A percentile compares a stretch with the other conserved stretches of the same genome.
phyloP scores from a whole-genome alignment of 1,140 invertebrate species.

The Neocloeon triangulifer region DNA sequence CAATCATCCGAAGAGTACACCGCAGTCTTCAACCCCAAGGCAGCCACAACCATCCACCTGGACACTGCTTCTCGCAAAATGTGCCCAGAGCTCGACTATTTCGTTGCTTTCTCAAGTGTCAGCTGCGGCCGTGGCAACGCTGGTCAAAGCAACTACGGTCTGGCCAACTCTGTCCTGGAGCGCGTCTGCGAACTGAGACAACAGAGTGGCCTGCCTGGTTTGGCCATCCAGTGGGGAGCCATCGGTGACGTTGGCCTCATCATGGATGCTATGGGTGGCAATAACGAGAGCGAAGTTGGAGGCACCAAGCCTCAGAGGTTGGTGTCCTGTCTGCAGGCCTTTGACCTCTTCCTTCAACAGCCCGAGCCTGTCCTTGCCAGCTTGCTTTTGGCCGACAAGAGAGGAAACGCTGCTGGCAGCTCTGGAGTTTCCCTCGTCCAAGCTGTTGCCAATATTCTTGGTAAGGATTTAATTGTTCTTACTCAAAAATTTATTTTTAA shows the following conservation, averaged over 20 bases:
- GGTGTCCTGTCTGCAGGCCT: slow-evolving; percentile 56
- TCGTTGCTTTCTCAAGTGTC: slow-evolving; percentile 85
- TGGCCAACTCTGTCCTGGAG: slow-evolving; percentile 93
- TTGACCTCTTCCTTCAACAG: slow-evolving; percentile 75
- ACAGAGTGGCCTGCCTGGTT: slow-evolving; percentile 48
- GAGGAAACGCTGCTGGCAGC: slow-evolving; percentile 18
- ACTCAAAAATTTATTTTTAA: not conserved
- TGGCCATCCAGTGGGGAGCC: slow-evolving; percentile 94
- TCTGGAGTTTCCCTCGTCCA: slow-evolving; percentile 34
- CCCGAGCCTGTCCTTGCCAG: slow-evolving; percentile 65
- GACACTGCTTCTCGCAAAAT: slow-evolving; percentile 47
- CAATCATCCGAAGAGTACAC: slow-evolving; percentile 59
- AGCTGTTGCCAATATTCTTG: slow-evolving; percentile 64
- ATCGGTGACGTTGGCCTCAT: slow-evolving; percentile 91
- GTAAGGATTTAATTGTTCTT: too few relatives aligned
- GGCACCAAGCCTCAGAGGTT: slow-evolving; percentile 87
- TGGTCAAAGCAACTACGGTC: slow-evolving; percentile 88
- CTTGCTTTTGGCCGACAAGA: slow-evolving; percentile 48
- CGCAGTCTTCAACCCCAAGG: slow-evolving; percentile 43
- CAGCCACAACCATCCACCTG: slow-evolving; percentile 42
- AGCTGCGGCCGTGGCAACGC: slow-evolving; percentile 84
- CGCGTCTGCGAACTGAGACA: slow-evolving; percentile 70
- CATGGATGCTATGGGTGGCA: slow-evolving; percentile 53
- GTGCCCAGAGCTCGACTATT: slow-evolving; percentile 65
- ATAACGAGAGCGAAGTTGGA: slow-evolving; percentile 71